A percentile compares a stretch with the other conserved stretches of the same genome.
Conservation (phyloP, 1,140 invertebrate species). For the Pararge aegeria region DNA sequence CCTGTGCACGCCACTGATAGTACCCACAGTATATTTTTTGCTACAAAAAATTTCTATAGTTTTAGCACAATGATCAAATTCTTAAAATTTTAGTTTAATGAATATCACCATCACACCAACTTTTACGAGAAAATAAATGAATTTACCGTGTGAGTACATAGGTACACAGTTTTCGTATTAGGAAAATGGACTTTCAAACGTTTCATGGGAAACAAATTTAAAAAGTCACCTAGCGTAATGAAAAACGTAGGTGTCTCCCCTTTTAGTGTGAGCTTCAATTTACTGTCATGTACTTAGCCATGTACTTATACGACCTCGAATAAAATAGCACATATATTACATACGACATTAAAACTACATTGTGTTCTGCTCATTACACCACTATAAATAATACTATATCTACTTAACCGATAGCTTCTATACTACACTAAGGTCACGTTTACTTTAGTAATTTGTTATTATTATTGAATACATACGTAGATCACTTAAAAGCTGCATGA, state of each 20-base stretch:
- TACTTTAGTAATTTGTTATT: background rate
- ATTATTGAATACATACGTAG: no score
- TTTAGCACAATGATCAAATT: no score
- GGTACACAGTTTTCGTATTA: background rate
- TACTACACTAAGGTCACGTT: conserved; percentile 3
- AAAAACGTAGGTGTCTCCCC: background rate
- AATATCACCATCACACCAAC: no score
- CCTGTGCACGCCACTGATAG: no score
- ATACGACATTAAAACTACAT: conserved; percentile 15
- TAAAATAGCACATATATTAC: conserved; percentile 7
- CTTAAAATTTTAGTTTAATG: no score
- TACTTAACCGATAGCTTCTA: background rate
- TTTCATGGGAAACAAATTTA: conserved; percentile 1
- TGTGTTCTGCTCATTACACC: conserved; percentile 11
- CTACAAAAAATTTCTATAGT: no score
- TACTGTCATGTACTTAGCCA: background rate
- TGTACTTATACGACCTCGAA: conserved; percentile 7
- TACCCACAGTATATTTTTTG: no score
- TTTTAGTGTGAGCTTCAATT: conserved; percentile 22
- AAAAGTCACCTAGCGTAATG: conserved; percentile 7
- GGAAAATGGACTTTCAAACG: background rate
- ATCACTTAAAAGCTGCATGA: no score
- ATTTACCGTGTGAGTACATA: no score
- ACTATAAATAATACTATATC: conserved; percentile 3
- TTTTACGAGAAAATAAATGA: no score